These are phyloP conservation scores for Odobenus rosmarus DNA, from an alignment of 2,113 vertebrate genomes.

Conservation along the genomic window DNA sequence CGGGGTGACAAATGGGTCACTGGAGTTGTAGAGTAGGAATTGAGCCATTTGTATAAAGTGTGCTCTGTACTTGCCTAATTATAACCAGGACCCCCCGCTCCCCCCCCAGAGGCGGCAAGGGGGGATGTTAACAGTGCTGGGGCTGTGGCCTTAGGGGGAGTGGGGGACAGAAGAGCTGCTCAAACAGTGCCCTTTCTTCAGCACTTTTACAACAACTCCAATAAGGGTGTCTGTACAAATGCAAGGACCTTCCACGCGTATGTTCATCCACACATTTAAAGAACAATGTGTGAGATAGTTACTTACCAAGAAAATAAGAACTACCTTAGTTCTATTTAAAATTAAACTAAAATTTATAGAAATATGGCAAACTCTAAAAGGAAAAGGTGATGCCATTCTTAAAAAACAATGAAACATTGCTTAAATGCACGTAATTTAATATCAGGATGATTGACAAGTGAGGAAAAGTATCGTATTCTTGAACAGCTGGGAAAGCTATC, in stretches of 20 bases:
- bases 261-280: neutral
- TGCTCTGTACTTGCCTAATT: conserved; percentile 31
- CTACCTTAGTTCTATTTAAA: neutral
- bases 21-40: neutral
- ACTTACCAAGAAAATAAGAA: conserved; percentile 1
- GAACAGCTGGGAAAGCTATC: neutral
- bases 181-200: neutral
- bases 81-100: neutral
- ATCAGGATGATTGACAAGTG: neutral
- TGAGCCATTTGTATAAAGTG: conserved; percentile 1
- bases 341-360: neutral
- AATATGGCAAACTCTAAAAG: neutral
- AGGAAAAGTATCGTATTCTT: neutral
- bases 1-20: neutral
- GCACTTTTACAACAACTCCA: neutral
- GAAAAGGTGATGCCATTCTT: neutral
- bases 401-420: neutral
- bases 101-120: neutral
- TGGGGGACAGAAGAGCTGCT: neutral
- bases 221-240: neutral
- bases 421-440: neutral
- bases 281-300: neutral
- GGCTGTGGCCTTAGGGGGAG: neutral
- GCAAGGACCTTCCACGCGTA: neutral
- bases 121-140: neutral